Percentiles rank a stretch among this genome's conserved stretches.
phyloP scores from a whole-genome alignment of 2,888 invertebrate species.

The Drosophila quinaria region DNA sequence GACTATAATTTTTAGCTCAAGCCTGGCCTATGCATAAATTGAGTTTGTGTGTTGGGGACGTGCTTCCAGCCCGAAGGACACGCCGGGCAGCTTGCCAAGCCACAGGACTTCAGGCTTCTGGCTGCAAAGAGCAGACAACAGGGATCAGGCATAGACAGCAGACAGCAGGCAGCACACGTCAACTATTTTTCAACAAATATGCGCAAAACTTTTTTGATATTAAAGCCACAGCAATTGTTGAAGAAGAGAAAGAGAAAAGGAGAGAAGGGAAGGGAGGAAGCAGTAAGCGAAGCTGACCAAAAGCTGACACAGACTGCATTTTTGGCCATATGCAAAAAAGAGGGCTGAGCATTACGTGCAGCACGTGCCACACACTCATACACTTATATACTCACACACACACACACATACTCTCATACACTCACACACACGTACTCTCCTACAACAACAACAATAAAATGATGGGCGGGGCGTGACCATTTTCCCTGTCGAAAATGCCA shows the following conservation, averaged over 20 bases:
- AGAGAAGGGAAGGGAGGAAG: background rate
- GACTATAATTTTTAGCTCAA: constrained; percentile 50
- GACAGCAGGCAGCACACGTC: constrained; percentile 42
- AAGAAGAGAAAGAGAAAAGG: background rate
- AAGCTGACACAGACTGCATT: constrained; percentile 56
- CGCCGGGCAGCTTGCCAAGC: constrained; percentile 52
- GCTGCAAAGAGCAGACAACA: constrained; percentile 5
- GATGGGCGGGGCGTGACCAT: constrained; percentile 52
- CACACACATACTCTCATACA: constrained; percentile 5
- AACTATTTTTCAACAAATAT: constrained; percentile 68
- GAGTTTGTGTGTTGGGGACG: constrained; percentile 46
- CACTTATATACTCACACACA: constrained; percentile 11
- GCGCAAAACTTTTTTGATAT: constrained; percentile 64
- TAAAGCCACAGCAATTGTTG: constrained; percentile 52
- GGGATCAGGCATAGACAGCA: constrained; percentile 2
- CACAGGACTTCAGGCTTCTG: constrained; percentile 20
- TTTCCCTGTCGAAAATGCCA: constrained; percentile 69
- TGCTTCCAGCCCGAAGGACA: constrained; percentile 23
- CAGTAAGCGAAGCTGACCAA: constrained; percentile 47
- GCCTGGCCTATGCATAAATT: constrained; percentile 51
- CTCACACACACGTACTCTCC: constrained; percentile 7
- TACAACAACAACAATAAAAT: constrained; percentile 37
- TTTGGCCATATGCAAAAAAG: constrained; percentile 71
- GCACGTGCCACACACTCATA: constrained; percentile 64
- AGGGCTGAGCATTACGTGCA: constrained; percentile 62